These are phyloP conservation scores for Aselliscus stoliczkanus DNA, from an alignment of 2,797 vertebrate genomes.

Conservation along the genomic window DNA sequence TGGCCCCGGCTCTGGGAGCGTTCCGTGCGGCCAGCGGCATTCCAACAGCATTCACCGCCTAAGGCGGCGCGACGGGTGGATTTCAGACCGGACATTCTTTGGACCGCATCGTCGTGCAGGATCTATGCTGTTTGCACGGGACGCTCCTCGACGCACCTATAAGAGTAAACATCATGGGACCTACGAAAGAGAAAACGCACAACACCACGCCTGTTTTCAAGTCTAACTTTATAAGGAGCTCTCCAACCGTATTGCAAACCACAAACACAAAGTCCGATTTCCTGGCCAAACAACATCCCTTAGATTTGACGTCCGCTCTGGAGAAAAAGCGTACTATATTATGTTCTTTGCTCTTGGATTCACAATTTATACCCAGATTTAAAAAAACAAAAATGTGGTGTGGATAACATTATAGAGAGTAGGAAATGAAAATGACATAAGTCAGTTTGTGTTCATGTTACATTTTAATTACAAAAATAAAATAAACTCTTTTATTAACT, in stretches of 20 bases:
- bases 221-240: background rate
- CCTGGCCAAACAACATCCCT: rapidly evolving
- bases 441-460: background rate
- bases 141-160: too few relatives aligned
- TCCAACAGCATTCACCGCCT: too few relatives aligned
- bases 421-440: background rate
- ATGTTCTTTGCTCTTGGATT: background rate
- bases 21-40: too few relatives aligned
- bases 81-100: too few relatives aligned
- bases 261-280: background rate
- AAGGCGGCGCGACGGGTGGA: too few relatives aligned
- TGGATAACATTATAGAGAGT: too few relatives aligned
- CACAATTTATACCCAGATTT: background rate
- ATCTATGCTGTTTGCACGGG: too few relatives aligned
- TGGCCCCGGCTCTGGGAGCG: background rate
- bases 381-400: background rate
- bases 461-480: background rate
- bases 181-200: too few relatives aligned
- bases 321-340: background rate
- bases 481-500: background rate
- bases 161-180: too few relatives aligned
- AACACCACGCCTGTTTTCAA: too few relatives aligned
- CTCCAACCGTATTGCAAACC: background rate
- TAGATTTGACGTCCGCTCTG: background rate
- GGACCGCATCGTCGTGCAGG: too few relatives aligned